Percentiles rank a stretch among this genome's conserved stretches.
Evolutionary conservation across 2,888 invertebrate genomes (phyloP).

Genomic region (Lacanobia oleracea): DNA sequence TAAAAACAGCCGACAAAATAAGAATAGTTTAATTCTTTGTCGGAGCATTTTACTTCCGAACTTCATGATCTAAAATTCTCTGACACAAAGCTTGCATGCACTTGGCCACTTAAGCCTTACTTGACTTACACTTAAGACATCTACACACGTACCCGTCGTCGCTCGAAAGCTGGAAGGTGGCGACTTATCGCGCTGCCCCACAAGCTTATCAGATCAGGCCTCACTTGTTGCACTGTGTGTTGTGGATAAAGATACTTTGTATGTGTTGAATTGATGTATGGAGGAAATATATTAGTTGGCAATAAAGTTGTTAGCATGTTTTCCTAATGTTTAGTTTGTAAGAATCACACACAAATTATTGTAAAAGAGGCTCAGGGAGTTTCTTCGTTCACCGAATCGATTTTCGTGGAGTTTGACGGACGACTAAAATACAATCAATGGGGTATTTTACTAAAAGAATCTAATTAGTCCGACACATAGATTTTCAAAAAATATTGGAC

Average conservation of each 20-base stretch:
- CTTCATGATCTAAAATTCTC: slow-evolving; percentile 11
- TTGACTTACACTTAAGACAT: slow-evolving; percentile 20
- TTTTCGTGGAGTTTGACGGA: too few relatives aligned
- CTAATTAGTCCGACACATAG: too few relatives aligned
- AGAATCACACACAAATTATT: too few relatives aligned
- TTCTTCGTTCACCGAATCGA: too few relatives aligned
- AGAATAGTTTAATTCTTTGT: background rate
- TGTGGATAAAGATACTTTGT: slow-evolving; percentile 14
- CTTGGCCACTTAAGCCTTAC: slow-evolving; percentile 23
- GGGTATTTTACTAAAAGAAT: too few relatives aligned
- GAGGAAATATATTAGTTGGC: background rate
- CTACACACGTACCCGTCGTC: slow-evolving; percentile 6
- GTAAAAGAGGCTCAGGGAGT: too few relatives aligned
- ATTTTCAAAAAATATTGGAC: too few relatives aligned
- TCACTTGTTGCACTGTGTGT: slow-evolving; percentile 69
- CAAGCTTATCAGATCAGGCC: slow-evolving; percentile 67
- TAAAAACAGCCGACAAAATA: background rate
- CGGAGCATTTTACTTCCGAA: background rate
- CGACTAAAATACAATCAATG: too few relatives aligned
- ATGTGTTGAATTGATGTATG: slow-evolving; percentile 24
- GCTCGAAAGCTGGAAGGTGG: slow-evolving; percentile 25
- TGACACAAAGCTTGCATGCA: slow-evolving; percentile 14
- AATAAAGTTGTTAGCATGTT: background rate
- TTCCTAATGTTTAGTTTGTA: too few relatives aligned
- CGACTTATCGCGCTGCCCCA: slow-evolving; percentile 53